Percentiles rank a stretch among this genome's conserved stretches.
Evolutionary conservation across 1,140 invertebrate species (phyloP).

Genomic region (Spodoptera litura): DNA sequence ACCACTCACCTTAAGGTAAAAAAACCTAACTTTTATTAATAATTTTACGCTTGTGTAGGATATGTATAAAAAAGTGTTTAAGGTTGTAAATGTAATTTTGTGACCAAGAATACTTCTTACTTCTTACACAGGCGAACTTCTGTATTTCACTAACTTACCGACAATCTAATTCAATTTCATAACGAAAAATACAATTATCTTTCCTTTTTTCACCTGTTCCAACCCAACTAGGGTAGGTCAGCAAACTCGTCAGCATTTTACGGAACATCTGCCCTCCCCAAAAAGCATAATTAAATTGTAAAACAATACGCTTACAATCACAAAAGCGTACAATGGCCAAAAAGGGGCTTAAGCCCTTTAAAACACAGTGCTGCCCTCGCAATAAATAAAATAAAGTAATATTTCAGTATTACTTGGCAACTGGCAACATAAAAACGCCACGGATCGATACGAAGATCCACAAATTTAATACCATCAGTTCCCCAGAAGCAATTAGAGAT

Average conservation of each 20-base stretch:
- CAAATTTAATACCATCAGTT: constrained; percentile 59
- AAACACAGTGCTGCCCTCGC: constrained; percentile 18
- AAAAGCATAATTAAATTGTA: constrained; percentile 26
- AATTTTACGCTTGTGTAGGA: constrained; percentile 51
- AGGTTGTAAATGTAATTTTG: no score
- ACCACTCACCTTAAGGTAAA: constrained; percentile 50
- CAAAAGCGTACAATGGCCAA: constrained; percentile 25
- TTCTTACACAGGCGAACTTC: no score
- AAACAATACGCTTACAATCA: constrained; percentile 17
- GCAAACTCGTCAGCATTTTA: no score
- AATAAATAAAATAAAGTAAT: constrained; percentile 44
- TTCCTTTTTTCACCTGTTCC: no score
- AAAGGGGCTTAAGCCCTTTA: constrained; percentile 31
- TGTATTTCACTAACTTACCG: no score
- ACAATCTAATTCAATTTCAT: no score
- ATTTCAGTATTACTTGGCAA: constrained; percentile 43
- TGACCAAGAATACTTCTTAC: no score
- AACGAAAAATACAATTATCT: no score
- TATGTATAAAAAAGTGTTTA: no score
- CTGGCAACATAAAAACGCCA: constrained; percentile 44
- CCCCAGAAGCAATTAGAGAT: constrained; percentile 71
- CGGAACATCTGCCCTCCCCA: not conserved
- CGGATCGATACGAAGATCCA: constrained; percentile 54
- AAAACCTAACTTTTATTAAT: constrained; percentile 61
- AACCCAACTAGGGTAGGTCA: no score